A percentile compares a stretch with the other conserved stretches of the same genome.
Evolutionary conservation across 2,113 vertebrate genomes (phyloP).

Genomic region (Oncorhynchus gorbuscha): DNA sequence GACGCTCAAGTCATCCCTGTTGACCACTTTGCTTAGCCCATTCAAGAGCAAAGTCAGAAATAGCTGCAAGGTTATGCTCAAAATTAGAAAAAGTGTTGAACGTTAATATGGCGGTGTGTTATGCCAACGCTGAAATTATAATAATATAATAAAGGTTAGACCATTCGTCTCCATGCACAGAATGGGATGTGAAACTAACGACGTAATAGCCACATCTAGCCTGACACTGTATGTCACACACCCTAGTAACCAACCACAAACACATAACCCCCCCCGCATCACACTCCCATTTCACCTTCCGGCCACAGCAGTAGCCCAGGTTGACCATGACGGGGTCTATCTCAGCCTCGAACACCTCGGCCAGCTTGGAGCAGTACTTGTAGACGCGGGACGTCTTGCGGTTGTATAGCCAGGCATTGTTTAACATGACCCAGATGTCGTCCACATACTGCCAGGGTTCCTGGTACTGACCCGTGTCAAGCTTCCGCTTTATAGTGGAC

Average conservation of each 20-base stretch:
- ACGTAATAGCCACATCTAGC: not conserved
- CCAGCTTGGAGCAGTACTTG: slow-evolving; percentile 96
- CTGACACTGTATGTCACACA: not conserved
- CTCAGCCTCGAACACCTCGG: slow-evolving; percentile 97
- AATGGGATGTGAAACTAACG: not conserved
- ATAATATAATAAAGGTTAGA: too few species aligned
- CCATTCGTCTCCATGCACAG: slow-evolving; percentile 34
- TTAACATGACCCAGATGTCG: slow-evolving; percentile 99
- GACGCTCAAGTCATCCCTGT: not conserved
- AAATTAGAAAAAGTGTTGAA: not conserved
- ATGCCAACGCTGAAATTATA: slow-evolving; percentile 49
- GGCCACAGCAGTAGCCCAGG: slow-evolving; percentile 96
- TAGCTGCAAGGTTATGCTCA: slow-evolving; percentile 39
- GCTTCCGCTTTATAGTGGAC: slow-evolving; percentile 95
- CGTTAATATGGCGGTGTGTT: slow-evolving; percentile 4
- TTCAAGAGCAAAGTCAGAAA: slow-evolving; percentile 58
- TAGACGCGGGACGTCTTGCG: slow-evolving; percentile 97
- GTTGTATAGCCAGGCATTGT: slow-evolving; percentile 98
- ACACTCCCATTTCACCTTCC: slow-evolving; percentile 80
- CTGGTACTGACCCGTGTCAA: slow-evolving; percentile 97
- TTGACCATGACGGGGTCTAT: slow-evolving; percentile 98
- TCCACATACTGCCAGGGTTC: slow-evolving; percentile 99
- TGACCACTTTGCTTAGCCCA: slow-evolving; percentile 33
- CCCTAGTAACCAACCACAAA: too few species aligned
- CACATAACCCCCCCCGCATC: too few species aligned